phyloP scores from a whole-genome alignment of 2,113 vertebrate genomes.

The Larimichthys polyactis region DNA sequence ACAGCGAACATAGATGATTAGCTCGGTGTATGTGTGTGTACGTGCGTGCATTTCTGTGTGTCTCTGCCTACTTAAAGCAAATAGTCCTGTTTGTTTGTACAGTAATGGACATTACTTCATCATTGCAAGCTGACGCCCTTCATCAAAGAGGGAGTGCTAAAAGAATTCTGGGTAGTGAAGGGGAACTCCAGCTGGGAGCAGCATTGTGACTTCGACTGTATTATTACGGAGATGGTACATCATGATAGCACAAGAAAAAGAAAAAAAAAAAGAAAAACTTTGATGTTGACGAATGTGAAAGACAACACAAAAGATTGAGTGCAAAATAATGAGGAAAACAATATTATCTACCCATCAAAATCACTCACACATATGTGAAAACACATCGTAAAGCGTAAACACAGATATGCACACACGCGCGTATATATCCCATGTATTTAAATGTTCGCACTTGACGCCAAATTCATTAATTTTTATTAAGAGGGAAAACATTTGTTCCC shows the following conservation, averaged over 20 bases:
- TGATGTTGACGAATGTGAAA: conserved; percentile 30
- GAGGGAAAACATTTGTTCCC: conserved; percentile 94
- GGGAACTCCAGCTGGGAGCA: conserved; percentile 73
- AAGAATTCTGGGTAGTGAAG: conserved; percentile 55
- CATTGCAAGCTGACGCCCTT: conserved; percentile 71
- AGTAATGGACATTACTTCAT: conserved; percentile 71
- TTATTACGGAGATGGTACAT: conserved; percentile 51
- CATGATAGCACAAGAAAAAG: conserved; percentile 34
- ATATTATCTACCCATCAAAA: conserved; percentile 46
- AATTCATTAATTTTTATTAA: conserved; percentile 99
- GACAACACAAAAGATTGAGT: conserved; percentile 40
- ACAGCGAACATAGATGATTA: conserved; percentile 49
- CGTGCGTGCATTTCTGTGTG: conserved; percentile 14
- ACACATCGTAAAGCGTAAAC: conserved; percentile 34
- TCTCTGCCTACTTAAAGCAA: conserved; percentile 51
- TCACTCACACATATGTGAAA: conserved; percentile 24
- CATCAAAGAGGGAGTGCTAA: conserved; percentile 65
- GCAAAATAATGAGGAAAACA: conserved; percentile 48
- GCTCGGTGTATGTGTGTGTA: neutral
- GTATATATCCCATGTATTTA: conserved; percentile 41
- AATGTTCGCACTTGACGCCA: conserved; percentile 81
- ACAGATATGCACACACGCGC: conserved; percentile 27
- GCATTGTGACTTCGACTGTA: conserved; percentile 37
- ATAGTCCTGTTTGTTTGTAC: conserved; percentile 74
- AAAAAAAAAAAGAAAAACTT: conserved; percentile 1